Base-by-base conservation (phyloP, 2,888 invertebrate species). In the Cecidostiba fungosa region DNA sequence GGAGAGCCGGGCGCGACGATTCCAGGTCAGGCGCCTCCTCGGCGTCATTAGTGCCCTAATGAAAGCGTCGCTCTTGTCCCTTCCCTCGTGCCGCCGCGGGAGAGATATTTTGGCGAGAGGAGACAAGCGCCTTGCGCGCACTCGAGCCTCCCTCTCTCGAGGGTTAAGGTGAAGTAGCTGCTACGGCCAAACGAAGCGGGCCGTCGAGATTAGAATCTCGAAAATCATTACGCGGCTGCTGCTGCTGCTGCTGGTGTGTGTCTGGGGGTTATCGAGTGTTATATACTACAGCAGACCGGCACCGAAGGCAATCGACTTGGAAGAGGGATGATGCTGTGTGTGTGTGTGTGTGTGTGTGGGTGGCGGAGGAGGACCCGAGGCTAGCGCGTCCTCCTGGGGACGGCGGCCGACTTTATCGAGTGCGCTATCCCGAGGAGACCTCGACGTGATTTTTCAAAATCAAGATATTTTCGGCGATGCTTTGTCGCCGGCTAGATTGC, bases 171-270 rank as follows among this genome's bases (percentile, higher is more conserved):
- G 54, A 39, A 73, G 76, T 77, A 62, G 72, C 54, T 59, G 62
- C 76, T 6, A 23, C n/a, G 66, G 84, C 85, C 86, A 89, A 90
- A 89, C 89, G 89, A 89, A 89, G 88, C 89, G 88, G 89, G 88
- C 89, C 87, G 88, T 89, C 89, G 88, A 90, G 91, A 92, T 92
- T 92, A 92, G 90, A 91, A 91, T 91, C 91, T 90, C 88, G 90
- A 91, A 90, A 92, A 91, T 91, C 91, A 91, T 91, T 91, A 90
- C 90, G 76, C 29, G 62, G 82, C 70, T 16, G 62, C 19, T 14
- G 74, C 32, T 26, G 39, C 6, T 14, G 62, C n/a, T 6, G 66
- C 29, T 26, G 16, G 47, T 54, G 47, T 81, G 50, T 69, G 29
- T n/a, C n/a, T n/a, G 19, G 39, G 6, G 66, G 26, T 23, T 36